A percentile compares a stretch with the other conserved stretches of the same genome.
phyloP scores from a whole-genome alignment of 1,140 invertebrate genomes.

The Trachymyrmex cornetzi region DNA sequence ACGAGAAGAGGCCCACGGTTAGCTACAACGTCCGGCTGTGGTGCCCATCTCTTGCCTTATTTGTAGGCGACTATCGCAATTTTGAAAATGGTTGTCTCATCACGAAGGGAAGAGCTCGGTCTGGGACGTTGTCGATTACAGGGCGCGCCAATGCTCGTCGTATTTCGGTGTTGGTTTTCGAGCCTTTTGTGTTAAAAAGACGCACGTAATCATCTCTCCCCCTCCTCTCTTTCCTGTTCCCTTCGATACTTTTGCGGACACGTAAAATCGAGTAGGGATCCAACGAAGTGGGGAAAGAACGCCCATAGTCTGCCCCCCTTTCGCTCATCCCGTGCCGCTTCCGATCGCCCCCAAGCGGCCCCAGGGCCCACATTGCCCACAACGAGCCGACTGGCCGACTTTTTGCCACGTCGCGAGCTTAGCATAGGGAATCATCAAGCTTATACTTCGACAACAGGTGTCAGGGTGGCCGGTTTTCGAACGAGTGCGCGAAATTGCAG shows the following conservation, averaged over 20 bases:
- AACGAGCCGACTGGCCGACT: slow-evolving; percentile 68
- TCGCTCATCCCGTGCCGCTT: slow-evolving; percentile 30
- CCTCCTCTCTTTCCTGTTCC: not conserved
- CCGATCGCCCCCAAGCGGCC: slow-evolving; percentile 39
- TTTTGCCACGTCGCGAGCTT: slow-evolving; percentile 70
- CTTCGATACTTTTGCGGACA: slow-evolving; percentile 48
- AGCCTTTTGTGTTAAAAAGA: slow-evolving; percentile 88
- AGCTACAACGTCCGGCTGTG: slow-evolving; percentile 61
- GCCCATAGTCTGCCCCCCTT: slow-evolving; percentile 40
- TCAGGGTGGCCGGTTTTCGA: slow-evolving; percentile 77
- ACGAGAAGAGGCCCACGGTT: slow-evolving; percentile 63
- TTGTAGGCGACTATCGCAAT: slow-evolving; percentile 83
- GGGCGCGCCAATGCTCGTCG: slow-evolving; percentile 83
- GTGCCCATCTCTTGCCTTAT: slow-evolving; percentile 80
- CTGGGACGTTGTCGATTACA: slow-evolving; percentile 83
- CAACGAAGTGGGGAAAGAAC: slow-evolving; percentile 30
- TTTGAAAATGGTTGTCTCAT: slow-evolving; percentile 86
- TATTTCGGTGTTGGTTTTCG: slow-evolving; percentile 88
- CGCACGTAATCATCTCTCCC: slow-evolving; percentile 85
- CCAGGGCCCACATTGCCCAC: not conserved
- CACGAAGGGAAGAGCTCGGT: slow-evolving; percentile 68
- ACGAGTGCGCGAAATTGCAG: slow-evolving; percentile 75
- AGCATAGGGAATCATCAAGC: slow-evolving; percentile 81
- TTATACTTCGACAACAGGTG: slow-evolving; percentile 78
- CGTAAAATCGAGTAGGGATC: slow-evolving; percentile 17